Conservation (phyloP, 2,797 vertebrate genomes). For the Vespertilio murinus region DNA sequence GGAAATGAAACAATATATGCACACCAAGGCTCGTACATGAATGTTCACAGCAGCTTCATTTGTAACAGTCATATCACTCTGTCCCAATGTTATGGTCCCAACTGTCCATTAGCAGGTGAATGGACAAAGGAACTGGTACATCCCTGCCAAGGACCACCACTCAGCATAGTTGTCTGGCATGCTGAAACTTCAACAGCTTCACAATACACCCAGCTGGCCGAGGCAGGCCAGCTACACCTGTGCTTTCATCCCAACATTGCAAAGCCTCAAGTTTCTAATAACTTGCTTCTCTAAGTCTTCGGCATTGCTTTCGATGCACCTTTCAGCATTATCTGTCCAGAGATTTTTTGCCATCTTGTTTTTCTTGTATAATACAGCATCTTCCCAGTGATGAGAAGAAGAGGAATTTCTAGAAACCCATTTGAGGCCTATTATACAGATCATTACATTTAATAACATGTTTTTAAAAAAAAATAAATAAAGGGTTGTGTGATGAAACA, state of each 20-base stretch:
- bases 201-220: rapidly evolving
- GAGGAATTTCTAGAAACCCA: background rate
- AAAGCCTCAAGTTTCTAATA: background rate
- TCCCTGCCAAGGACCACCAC: background rate
- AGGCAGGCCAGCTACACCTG: background rate
- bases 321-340: background rate
- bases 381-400: background rate
- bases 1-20: background rate
- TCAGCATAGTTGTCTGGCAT: background rate
- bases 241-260: background rate
- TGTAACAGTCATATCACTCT: background rate
- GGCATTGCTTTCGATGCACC: background rate
- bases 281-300: background rate
- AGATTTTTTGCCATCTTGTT: background rate
- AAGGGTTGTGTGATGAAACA: background rate
- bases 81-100: background rate
- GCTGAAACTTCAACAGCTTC: background rate
- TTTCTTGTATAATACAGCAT: background rate
- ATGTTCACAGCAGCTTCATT: background rate
- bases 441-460: background rate
- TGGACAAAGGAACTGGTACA: background rate
- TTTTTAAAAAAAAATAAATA: background rate
- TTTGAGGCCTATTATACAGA: background rate
- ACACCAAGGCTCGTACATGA: background rate
- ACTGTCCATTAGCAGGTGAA: background rate